Evolutionary conservation across 2,888 invertebrate species (phyloP).

Genomic region (Ganaspis brasiliensis): DNA sequence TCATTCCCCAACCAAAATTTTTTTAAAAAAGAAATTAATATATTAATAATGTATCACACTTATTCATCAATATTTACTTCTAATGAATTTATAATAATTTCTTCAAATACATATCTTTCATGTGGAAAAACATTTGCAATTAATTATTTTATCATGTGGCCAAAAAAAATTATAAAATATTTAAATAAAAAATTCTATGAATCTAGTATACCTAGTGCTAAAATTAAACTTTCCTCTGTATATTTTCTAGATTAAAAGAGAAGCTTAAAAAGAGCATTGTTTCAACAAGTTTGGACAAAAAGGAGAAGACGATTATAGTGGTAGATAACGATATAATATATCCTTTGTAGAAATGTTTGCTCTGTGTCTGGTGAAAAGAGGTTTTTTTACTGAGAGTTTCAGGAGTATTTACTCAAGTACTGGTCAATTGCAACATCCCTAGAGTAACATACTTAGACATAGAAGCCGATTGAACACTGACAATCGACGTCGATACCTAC

Average conservation of each 20-base stretch:
- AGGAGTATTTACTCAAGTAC: conserved; percentile 10
- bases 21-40: too few relatives aligned
- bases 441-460: conserved; percentile 46
- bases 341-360: neutral
- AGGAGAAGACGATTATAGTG: neutral
- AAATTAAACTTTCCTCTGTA: neutral
- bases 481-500: conserved; percentile 62
- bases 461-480: conserved; percentile 63
- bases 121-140: too few relatives aligned
- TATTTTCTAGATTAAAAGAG: neutral
- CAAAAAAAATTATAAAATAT: too few relatives aligned
- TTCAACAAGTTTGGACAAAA: neutral
- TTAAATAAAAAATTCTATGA: too few relatives aligned
- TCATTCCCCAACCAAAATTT: too few relatives aligned
- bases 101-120: too few relatives aligned
- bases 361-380: conserved; percentile 21
- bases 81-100: too few relatives aligned
- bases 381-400: neutral
- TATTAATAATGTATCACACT: too few relatives aligned
- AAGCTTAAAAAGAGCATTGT: conserved; percentile 13
- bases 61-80: too few relatives aligned
- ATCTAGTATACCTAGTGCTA: neutral
- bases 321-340: conserved; percentile 1
- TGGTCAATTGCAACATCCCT: conserved; percentile 26
- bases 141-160: too few relatives aligned